Base-by-base conservation (phyloP, 1,140 invertebrate species). In the Psilanteris sp. region DNA sequence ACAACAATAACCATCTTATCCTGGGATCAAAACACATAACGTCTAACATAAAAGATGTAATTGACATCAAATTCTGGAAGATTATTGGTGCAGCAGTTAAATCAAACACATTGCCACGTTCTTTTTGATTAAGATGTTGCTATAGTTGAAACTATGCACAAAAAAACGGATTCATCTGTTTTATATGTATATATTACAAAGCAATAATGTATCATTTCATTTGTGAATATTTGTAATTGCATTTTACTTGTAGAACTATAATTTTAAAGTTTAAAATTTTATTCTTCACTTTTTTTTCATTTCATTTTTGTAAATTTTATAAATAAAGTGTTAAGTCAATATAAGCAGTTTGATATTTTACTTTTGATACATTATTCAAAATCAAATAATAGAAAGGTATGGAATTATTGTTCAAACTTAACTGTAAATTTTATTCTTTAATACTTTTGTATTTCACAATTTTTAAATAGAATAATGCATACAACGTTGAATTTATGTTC, bases 161-260 rank as follows among this genome's bases (percentile, higher is more conserved):
- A 20, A 48, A 29, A 3, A 34, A n/a, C 15, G 8, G 20, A 55
- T 5, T 29, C 10, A 16, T 34, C 37, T 48, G 32, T 48, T 61
- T 61, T 54, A 66, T 66, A 37, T 66, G 61, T 66, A 66, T 50
- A 66, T 66, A 66, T 46, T 66, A 52, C 61, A 31, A 54, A 54
- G 22, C 31, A 54, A 46, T 54, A 48, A 43, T 50, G 44, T 64
- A 52, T 43, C 46, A 52, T 66, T 44, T 54, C 39, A 46, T 66
- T 52, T 32, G 61, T 36, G 22, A 54, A 66, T 54, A 54, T 54
- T 66, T 66, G 61, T 66, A 66, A 66, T 54, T 14, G 32, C 29
- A 43, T 34, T 66, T 43, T 44, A 36, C 0, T 32, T 32, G 14
- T 66, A 54, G 26, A 13, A 44, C 48, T 27, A 6, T 62, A 52